Percentiles rank a stretch among this genome's conserved stretches.
These are phyloP conservation scores for Rhagologus leucostigma DNA, from an alignment of 2,113 vertebrate species.

Conservation along the genomic window DNA sequence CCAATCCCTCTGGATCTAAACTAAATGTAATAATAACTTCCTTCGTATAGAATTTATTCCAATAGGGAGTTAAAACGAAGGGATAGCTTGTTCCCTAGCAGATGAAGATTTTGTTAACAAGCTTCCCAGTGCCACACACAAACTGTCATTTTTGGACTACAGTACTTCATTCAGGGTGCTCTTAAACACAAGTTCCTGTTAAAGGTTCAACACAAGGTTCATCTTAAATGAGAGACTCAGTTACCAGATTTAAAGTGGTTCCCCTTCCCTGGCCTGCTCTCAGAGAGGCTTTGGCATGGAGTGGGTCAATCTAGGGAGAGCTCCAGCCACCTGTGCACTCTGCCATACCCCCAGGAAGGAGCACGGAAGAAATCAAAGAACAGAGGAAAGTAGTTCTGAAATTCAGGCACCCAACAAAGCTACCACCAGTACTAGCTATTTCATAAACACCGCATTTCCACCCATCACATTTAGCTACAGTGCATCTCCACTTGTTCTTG, in stretches of 20 bases:
- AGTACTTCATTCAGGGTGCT: neutral
- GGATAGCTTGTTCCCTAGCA: neutral
- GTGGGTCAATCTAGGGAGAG: too few relatives aligned
- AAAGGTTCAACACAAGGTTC: neutral
- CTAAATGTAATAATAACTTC: neutral
- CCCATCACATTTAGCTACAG: neutral
- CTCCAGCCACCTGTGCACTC: neutral
- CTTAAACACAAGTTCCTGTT: neutral
- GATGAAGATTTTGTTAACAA: neutral
- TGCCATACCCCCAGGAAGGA: neutral
- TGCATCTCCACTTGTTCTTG: rapidly evolving
- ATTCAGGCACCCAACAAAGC: neutral
- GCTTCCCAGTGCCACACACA: neutral
- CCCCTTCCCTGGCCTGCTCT: neutral
- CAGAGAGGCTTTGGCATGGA: neutral
- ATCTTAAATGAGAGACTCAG: too few relatives aligned
- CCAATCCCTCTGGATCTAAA: neutral
- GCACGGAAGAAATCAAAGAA: neutral
- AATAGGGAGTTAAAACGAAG: neutral
- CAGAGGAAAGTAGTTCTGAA: neutral
- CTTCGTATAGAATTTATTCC: neutral
- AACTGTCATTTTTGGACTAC: neutral
- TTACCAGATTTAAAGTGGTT: too few relatives aligned
- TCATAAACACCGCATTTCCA: neutral
- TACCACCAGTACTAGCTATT: neutral